Conservation (phyloP, 2,797 vertebrate species). For the Cryptoblepharus egeriae region DNA sequence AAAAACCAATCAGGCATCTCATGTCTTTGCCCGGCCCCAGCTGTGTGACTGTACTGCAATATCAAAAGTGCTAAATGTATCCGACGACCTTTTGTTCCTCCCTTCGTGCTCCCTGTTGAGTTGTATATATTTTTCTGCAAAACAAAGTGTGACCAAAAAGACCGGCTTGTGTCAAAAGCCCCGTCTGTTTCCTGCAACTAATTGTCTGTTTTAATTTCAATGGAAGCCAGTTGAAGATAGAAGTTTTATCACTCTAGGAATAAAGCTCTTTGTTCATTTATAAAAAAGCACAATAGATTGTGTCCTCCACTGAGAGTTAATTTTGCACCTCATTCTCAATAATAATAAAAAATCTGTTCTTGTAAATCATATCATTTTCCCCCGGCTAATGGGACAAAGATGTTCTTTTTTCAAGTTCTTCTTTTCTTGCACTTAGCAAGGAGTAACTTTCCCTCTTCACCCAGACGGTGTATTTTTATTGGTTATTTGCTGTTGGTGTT, state of each 20-base stretch:
- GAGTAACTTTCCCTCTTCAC: too few relatives aligned
- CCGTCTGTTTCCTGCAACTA: background rate
- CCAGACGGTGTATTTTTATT: too few relatives aligned
- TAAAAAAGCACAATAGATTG: background rate
- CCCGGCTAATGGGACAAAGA: too few relatives aligned
- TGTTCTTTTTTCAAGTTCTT: too few relatives aligned
- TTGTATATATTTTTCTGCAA: constrained; percentile 8
- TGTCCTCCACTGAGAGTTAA: background rate
- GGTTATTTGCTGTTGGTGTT: too few relatives aligned
- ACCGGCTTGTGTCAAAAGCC: background rate
- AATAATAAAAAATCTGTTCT: background rate
- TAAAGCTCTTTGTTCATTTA: background rate
- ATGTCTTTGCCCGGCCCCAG: constrained; percentile 7
- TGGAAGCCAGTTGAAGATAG: background rate
- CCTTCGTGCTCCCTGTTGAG: background rate
- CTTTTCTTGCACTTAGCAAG: background rate
- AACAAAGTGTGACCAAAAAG: constrained; percentile 3
- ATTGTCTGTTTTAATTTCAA: constrained; percentile 30
- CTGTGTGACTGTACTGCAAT: constrained; percentile 19
- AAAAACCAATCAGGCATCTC: constrained; percentile 7
- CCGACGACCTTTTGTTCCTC: background rate
- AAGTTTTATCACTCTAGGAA: constrained; percentile 2
- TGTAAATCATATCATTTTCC: background rate
- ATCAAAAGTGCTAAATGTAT: constrained; percentile 29
- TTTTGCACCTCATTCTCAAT: background rate